These are phyloP conservation scores for Pempheris klunzingeri DNA, from an alignment of 2,797 vertebrate genomes.

Conservation along the genomic window DNA sequence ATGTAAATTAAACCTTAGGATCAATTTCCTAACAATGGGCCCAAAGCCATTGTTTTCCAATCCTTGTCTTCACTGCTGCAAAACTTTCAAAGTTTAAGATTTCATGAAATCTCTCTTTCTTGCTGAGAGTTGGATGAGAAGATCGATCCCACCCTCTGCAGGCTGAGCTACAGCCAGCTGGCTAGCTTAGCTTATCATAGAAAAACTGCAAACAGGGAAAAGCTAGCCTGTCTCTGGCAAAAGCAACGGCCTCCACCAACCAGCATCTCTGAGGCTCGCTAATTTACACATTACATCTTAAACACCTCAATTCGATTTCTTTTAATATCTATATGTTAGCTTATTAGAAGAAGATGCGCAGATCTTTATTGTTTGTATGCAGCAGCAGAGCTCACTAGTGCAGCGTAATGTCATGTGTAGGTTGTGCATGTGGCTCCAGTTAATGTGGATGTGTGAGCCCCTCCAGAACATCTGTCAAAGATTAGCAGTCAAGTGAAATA, in stretches of 20 bases:
- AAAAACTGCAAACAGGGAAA: neutral
- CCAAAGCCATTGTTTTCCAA: neutral
- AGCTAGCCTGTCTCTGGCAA: neutral
- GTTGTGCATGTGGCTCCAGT: constrained; percentile 80
- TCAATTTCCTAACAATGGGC: neutral
- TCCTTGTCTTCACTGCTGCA: neutral
- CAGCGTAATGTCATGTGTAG: constrained; percentile 45
- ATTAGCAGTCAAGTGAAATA: constrained; percentile 88
- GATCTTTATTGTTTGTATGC: constrained; percentile 13
- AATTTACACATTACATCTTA: neutral
- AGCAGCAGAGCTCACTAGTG: constrained; percentile 10
- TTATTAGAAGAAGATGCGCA: constrained; percentile 1
- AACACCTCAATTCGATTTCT: too few relatives aligned
- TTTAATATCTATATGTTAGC: neutral
- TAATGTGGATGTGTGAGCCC: constrained; percentile 78
- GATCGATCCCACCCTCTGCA: neutral
- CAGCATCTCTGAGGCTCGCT: neutral
- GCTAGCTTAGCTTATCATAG: neutral
- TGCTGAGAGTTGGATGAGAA: neutral
- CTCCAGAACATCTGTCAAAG: constrained; percentile 88
- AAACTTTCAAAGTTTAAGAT: neutral
- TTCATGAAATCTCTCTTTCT: neutral
- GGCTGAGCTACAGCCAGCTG: neutral
- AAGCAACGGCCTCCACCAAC: neutral
- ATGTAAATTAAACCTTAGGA: neutral